phyloP scores from a whole-genome alignment of 2,797 vertebrate species.

The Chiroxiphia lanceolata region DNA sequence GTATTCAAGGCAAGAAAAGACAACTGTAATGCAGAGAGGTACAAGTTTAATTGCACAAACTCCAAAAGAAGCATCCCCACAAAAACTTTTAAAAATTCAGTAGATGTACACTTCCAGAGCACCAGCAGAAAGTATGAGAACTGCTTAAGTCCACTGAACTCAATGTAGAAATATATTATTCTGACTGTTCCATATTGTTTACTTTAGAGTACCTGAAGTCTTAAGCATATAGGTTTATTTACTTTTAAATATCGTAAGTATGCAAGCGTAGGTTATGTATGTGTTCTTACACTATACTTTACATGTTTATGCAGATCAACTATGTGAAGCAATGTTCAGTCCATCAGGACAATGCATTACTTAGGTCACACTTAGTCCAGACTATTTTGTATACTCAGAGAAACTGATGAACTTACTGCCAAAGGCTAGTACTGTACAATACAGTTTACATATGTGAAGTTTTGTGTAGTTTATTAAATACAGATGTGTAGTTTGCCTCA shows the following conservation, averaged over 20 bases:
- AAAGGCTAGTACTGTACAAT: not conserved
- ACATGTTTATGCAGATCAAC: not conserved
- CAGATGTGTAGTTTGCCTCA: not conserved
- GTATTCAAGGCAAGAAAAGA: not conserved
- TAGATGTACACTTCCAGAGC: not conserved
- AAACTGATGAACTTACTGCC: not conserved
- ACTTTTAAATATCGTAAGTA: not conserved
- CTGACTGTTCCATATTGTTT: not conserved
- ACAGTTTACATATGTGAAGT: fast-evolving
- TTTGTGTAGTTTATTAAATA: not conserved
- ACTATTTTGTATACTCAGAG: not conserved
- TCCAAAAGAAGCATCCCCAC: not conserved
- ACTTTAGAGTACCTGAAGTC: not conserved
- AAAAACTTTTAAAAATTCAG: not conserved
- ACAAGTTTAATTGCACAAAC: not conserved
- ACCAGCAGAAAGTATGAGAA: not conserved
- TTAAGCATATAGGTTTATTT: not conserved
- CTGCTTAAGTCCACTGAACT: not conserved
- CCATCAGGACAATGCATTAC: not conserved
- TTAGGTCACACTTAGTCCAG: not conserved
- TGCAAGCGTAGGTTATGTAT: not conserved
- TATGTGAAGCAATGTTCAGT: not conserved
- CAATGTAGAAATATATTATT: not conserved
- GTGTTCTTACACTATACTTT: not conserved
- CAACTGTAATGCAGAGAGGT: not conserved